These are phyloP conservation scores for Tipula lateralis DNA, from an alignment of 2,888 invertebrate genomes.

Conservation along the genomic window DNA sequence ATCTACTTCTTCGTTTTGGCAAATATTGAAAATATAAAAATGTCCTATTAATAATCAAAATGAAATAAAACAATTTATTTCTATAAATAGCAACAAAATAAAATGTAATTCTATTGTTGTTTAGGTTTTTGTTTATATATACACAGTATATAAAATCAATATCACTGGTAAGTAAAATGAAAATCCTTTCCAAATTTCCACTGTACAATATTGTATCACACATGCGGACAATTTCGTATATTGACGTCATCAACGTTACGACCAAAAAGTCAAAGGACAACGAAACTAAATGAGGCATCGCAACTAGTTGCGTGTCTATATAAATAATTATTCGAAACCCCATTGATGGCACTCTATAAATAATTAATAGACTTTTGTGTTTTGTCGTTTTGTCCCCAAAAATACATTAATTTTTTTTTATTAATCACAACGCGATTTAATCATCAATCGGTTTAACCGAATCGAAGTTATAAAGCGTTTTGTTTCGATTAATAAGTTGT, in stretches of 20 bases:
- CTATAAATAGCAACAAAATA: background rate
- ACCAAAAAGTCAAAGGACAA: background rate
- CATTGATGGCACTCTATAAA: background rate
- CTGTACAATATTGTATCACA: background rate
- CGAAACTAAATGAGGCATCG: background rate
- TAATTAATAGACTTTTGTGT: background rate
- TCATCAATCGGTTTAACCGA: background rate
- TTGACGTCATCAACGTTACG: background rate
- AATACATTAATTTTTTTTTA: background rate
- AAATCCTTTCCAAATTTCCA: background rate
- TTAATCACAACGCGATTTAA: background rate
- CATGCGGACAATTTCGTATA: background rate
- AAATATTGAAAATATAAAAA: background rate
- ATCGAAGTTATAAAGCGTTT: no score
- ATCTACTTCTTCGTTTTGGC: background rate
- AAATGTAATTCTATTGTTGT: background rate
- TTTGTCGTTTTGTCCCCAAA: background rate
- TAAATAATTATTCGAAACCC: background rate
- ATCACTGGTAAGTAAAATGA: background rate
- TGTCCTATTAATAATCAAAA: background rate
- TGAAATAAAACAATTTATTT: background rate
- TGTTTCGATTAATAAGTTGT: no score
- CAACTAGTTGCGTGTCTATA: background rate
- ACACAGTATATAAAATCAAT: background rate
- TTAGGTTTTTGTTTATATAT: background rate